Percentiles rank a stretch among this genome's conserved stretches.
These are phyloP conservation scores for Gymnoscopelus braueri DNA, from an alignment of 2,797 vertebrate genomes.

Conservation along the genomic window DNA sequence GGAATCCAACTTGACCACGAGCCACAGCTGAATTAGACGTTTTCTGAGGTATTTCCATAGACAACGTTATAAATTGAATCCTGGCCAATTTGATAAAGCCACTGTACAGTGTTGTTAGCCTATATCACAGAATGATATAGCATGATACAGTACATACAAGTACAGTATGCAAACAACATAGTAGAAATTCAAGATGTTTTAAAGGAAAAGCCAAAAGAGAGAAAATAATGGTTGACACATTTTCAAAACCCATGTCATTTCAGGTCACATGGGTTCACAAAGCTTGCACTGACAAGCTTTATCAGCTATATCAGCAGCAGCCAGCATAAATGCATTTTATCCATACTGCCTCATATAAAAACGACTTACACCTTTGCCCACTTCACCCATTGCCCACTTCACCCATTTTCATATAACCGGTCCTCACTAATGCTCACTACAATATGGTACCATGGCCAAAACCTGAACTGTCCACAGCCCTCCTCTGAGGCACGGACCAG, in stretches of 20 bases:
- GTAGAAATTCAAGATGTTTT: background rate
- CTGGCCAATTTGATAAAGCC: constrained; percentile 8
- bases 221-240: too few species aligned
- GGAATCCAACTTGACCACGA: constrained; percentile 29
- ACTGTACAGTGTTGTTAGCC: background rate
- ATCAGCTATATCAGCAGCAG: background rate
- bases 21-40: background rate
- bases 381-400: background rate
- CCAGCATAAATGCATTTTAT: background rate
- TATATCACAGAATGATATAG: background rate
- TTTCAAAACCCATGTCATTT: background rate
- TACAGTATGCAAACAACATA: background rate
- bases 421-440: too few species aligned
- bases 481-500: too few species aligned
- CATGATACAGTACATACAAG: background rate
- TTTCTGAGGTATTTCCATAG: background rate
- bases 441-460: too few species aligned
- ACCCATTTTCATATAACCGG: too few species aligned
- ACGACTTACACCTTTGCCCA: background rate
- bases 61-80: background rate
- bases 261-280: too few species aligned
- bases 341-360: background rate
- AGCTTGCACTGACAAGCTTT: background rate
- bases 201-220: background rate
- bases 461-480: too few species aligned